Conservation (phyloP, 2,113 vertebrate genomes). For the Propithecus coquereli region DNA sequence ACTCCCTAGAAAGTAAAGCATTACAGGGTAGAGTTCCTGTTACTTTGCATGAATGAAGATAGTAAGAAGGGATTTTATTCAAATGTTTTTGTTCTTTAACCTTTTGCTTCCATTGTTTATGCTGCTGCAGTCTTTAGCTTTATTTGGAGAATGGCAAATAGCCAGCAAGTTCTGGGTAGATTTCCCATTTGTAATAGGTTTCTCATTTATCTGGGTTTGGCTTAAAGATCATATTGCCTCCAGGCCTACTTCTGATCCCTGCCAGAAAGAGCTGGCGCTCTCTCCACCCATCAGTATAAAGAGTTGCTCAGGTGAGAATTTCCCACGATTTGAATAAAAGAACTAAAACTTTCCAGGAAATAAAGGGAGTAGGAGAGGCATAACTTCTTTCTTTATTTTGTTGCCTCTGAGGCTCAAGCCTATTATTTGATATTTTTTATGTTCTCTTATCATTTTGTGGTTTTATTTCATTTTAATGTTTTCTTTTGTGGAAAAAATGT, state of each 20-base stretch:
- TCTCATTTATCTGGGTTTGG: not conserved
- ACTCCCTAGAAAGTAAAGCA: not conserved
- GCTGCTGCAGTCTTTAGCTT: not conserved
- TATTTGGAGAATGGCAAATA: not conserved
- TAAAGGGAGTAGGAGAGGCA: not conserved
- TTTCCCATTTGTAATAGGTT: not conserved
- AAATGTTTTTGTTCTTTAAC: constrained; percentile 47
- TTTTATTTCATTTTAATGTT: constrained; percentile 8
- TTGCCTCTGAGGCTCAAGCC: not conserved
- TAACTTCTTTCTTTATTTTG: not conserved
- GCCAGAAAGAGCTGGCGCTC: not conserved
- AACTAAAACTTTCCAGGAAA: constrained; percentile 27
- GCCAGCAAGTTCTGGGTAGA: constrained; percentile 24
- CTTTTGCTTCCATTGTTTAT: constrained; percentile 35
- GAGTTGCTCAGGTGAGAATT: constrained; percentile 21
- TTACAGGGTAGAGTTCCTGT: not conserved
- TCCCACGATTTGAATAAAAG: not conserved
- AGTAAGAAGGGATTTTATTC: not conserved
- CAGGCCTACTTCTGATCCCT: constrained; percentile 12
- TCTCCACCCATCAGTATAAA: not conserved
- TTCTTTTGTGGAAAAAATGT: not conserved
- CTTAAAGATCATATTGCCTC: constrained; percentile 53
- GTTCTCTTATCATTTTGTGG: not conserved
- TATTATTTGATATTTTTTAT: not conserved
- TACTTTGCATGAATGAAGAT: not conserved